phyloP scores from a whole-genome alignment of 2,888 invertebrate genomes.

The Dicranocentrus wangi region DNA sequence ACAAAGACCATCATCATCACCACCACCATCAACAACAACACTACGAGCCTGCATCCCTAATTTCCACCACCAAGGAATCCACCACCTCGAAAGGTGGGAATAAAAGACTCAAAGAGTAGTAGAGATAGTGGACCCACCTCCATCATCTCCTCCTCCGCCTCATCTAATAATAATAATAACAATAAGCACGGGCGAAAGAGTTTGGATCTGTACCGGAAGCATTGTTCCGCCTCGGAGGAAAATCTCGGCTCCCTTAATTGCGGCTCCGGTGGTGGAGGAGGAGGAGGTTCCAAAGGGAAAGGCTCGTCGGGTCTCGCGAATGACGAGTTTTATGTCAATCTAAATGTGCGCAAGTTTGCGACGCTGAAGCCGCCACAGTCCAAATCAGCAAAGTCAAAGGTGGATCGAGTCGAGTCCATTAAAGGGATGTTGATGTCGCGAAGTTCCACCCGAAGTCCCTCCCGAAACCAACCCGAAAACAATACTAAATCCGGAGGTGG shows the following conservation, averaged over 20 bases:
- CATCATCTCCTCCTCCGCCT: too few relatives aligned
- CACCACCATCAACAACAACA: slow-evolving; percentile 29
- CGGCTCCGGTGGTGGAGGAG: slow-evolving; percentile 32
- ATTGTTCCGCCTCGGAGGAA: slow-evolving; percentile 68
- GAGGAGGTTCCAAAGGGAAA: slow-evolving; percentile 6
- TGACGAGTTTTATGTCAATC: slow-evolving; percentile 68
- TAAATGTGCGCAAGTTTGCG: slow-evolving; percentile 70
- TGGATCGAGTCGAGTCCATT: slow-evolving; percentile 71
- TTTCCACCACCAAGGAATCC: slow-evolving; percentile 17
- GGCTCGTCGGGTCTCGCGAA: slow-evolving; percentile 30
- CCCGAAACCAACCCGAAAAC: slow-evolving; percentile 38
- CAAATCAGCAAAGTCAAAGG: slow-evolving; percentile 23
- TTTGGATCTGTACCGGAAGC: slow-evolving; percentile 64
- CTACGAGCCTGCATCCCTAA: too few relatives aligned
- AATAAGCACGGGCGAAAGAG: slow-evolving; percentile 17
- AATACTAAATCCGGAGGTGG: neutral
- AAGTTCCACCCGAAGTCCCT: slow-evolving; percentile 60
- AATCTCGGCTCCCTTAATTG: slow-evolving; percentile 56
- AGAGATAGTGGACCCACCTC: too few relatives aligned
- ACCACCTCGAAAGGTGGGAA: too few relatives aligned
- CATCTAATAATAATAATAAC: too few relatives aligned
- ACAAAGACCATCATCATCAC: slow-evolving; percentile 40
- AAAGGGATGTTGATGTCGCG: slow-evolving; percentile 69
- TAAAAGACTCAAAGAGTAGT: too few relatives aligned
- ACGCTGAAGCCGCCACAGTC: slow-evolving; percentile 67